phyloP scores from a whole-genome alignment of 2,888 invertebrate species.

The Cylindroiulus punctatus region DNA sequence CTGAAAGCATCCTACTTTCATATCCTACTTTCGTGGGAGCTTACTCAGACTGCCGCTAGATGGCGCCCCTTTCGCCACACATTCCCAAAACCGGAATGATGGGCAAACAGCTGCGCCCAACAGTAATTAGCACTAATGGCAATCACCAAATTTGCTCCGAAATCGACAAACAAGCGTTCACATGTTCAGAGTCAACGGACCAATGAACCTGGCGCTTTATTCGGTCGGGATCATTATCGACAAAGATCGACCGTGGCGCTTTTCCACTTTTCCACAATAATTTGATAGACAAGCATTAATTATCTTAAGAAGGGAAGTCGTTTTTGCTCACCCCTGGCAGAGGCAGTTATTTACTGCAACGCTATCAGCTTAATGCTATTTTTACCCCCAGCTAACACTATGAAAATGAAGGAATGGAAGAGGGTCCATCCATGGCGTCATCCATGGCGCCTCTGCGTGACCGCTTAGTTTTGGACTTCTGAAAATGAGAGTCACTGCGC shows the following conservation, averaged over 20 bases:
- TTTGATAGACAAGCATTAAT: conserved; percentile 47
- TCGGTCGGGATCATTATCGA: conserved; percentile 41
- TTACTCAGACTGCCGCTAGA: too few relatives aligned
- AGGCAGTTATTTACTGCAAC: conserved; percentile 23
- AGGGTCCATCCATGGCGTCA: neutral
- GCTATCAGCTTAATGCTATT: conserved; percentile 35
- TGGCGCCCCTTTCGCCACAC: too few relatives aligned
- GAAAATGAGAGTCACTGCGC: conserved; percentile 22
- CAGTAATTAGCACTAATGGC: conserved; percentile 35
- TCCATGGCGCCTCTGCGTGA: neutral
- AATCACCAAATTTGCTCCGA: neutral
- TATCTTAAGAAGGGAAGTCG: neutral
- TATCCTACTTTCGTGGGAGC: too few relatives aligned
- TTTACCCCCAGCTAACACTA: conserved; percentile 23
- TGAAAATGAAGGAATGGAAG: neutral
- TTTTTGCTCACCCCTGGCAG: neutral
- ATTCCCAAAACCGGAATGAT: too few relatives aligned
- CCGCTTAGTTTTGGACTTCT: conserved; percentile 3
- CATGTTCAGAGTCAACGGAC: conserved; percentile 5
- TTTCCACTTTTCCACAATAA: conserved; percentile 26
- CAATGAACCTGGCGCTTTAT: conserved; percentile 31
- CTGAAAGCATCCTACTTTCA: too few relatives aligned
- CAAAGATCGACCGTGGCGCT: conserved; percentile 18
- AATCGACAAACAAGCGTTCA: neutral
- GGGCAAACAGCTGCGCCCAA: neutral